Conservation (phyloP, 1,140 invertebrate genomes). For the Bombus impatiens region DNA sequence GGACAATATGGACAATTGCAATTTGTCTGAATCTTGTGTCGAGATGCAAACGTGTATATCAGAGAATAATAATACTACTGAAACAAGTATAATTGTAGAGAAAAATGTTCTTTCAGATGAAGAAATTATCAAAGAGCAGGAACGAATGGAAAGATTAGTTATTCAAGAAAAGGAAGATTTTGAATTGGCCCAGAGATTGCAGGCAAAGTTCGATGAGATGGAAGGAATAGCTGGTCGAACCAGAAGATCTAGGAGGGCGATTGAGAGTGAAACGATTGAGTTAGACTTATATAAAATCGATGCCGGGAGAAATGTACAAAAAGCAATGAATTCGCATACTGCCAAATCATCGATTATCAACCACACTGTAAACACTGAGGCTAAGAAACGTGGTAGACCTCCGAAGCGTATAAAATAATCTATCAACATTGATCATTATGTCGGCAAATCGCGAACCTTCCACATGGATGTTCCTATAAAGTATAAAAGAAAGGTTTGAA, state of each 20-base stretch:
- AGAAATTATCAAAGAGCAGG: conserved; percentile 74
- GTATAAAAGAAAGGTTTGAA: conserved; percentile 54
- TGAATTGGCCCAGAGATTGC: conserved; percentile 75
- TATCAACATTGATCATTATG: conserved; percentile 24
- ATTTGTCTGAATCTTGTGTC: conserved; percentile 52
- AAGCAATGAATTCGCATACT: conserved; percentile 35
- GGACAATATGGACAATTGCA: conserved; percentile 41
- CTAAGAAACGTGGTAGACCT: conserved; percentile 65
- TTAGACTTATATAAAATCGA: conserved; percentile 48
- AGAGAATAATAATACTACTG: conserved; percentile 29
- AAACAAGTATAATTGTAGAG: not conserved
- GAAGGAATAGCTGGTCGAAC: conserved; percentile 76
- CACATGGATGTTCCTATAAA: conserved; percentile 69
- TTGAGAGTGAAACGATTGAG: conserved; percentile 37
- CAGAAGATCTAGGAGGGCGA: conserved; percentile 65
- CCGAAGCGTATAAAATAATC: conserved; percentile 60
- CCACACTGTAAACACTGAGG: conserved; percentile 34
- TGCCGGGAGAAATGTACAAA: conserved; percentile 20
- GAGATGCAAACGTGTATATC: conserved; percentile 17
- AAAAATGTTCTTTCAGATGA: conserved; percentile 50
- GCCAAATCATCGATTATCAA: conserved; percentile 45
- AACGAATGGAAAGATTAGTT: conserved; percentile 73
- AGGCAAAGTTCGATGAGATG: conserved; percentile 77
- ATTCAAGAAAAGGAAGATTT: conserved; percentile 78
- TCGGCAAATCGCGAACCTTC: conserved; percentile 50